Base-by-base conservation (phyloP, 2,888 invertebrate species). In the Halictus ligatus region DNA sequence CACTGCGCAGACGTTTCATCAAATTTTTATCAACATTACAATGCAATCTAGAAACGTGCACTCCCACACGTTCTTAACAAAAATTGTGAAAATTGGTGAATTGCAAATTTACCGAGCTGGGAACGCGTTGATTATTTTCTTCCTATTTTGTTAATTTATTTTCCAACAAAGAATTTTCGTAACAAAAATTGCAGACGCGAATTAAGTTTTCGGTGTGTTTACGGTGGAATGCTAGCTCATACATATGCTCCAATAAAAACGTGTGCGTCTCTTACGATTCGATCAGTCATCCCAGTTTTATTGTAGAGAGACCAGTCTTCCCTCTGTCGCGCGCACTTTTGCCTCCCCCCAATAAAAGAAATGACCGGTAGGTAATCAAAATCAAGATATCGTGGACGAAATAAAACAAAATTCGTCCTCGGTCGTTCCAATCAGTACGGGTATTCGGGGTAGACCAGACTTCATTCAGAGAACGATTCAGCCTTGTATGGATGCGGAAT, bases 361-460 rank as follows among this genome's bases (percentile, higher is more conserved):
- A 83, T 43, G 58, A 64, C 40, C 72, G 77, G 40, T 54, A 58
- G 78, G 88, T 88, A 88, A 92, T 90, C 88, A 81, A 87, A 90
- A 90, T 90, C 87, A 89, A 89, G 85, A 85, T 81, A 79, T 80
- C 79, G 40, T 48, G 40, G 76, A 75, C 71, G 35, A 86, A 87
- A 87, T 91, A 84, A 85, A 90, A 91, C 87, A 76, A 89, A 91
- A 88, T 78, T 86, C 76, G 75, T 88, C 73, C 80, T 74, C 78
- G 80, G 73, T 75, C 81, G 67, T 80, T 88, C 76, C 83, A 86
- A 90, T 83, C 87, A 82, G 82, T 75, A 54, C 81, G 80, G 80
- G 78, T 77, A 86, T 88, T 89, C 82, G 78, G 60, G 64, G 72
- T 75, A 76, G 67, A 64, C 78, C 69, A 80, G 81, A 81, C 79